Base-by-base conservation (phyloP, 1,140 invertebrate genomes). In the Drosophila kohkoa region DNA sequence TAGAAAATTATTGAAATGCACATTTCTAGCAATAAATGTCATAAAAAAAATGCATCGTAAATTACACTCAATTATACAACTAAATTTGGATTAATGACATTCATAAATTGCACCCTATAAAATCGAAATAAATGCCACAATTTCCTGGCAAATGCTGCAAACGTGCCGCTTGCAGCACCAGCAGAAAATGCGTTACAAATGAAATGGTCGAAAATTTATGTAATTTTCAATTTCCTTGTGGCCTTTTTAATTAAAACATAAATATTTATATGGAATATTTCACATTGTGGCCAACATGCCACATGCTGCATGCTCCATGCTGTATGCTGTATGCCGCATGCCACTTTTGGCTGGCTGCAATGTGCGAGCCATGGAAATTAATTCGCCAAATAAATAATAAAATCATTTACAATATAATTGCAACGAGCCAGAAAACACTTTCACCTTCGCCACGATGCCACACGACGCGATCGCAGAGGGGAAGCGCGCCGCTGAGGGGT, bases 401-500 rank as follows among this genome's bases (percentile, higher is more conserved):
- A 88, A 88, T 88, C 83, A 88, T 88, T 88, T 88, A 88, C 83
- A 88, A 88, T 88, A 89, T 88, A 88, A 88, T 88, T 88, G 83
- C 83, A 73, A 49, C 76, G 77, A 65, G 66, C 77, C 68, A 54
- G 62, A 79, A 85, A 87, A 88, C 83, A 88, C 83, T 88, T 88
- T 88, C 83, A 88, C 83, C 83, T 88, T 88, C 83, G 83, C 83
- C 83, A 88, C 73, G 77, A 68, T 69, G n/a, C 13, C 52, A 51
- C 55, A 38, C 57, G 20, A 5, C 30, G 13, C 48, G 35, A 49
- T 25, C 35, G 7, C 8, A 15, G 45, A 2, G 32, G 7, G 15
- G 64, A 60, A 5, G 49, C 5, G 25, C 59, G 20, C 13, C 13
- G 13, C 28, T 15, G 58, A 28, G 41, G 25, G 15, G n/a, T 7